These are phyloP conservation scores for Hydractinia symbiolongicarpus DNA, from an alignment of 30 jellyfish, hydroid and myxozoan genomes.

Conservation along the genomic window DNA sequence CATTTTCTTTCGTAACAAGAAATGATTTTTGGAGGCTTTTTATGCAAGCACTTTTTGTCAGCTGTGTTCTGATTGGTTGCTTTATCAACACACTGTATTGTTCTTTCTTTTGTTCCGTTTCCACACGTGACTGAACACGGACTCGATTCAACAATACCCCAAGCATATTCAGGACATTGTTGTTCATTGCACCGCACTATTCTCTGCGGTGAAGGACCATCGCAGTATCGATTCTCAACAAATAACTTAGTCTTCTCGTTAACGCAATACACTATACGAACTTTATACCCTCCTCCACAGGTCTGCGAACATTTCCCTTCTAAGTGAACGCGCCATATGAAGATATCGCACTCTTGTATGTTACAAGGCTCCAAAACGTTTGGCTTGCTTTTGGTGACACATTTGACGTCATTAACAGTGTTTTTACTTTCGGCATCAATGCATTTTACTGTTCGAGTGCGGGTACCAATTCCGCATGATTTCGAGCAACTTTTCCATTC, in stretches of 20 bases:
- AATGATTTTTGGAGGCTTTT: constrained; percentile 45
- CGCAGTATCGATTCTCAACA: constrained; percentile 54
- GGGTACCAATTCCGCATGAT: constrained; percentile 78
- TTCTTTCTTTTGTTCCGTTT: constrained; percentile 47
- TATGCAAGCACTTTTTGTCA: constrained; percentile 37
- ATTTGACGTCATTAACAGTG: constrained; percentile 20
- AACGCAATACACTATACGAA: constrained; percentile 57
- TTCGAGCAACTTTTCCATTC: constrained; percentile 68
- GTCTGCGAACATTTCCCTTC: constrained; percentile 61
- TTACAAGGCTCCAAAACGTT: constrained; percentile 54
- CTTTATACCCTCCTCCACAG: constrained; percentile 92
- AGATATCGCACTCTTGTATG: constrained; percentile 57
- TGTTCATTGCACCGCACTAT: constrained; percentile 56
- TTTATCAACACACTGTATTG: constrained; percentile 49
- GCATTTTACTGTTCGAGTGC: constrained; percentile 42
- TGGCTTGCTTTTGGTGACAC: constrained; percentile 40
- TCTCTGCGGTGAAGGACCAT: constrained; percentile 88
- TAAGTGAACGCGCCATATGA: constrained; percentile 42
- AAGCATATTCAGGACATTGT: constrained; percentile 72
- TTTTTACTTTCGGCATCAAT: constrained; percentile 24
- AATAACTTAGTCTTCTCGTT: constrained; percentile 42
- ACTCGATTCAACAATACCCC: constrained; percentile 52
- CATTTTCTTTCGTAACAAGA: constrained; percentile 63
- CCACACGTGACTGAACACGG: constrained; percentile 87
- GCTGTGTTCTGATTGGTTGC: constrained; percentile 23